Evolutionary conservation across 2,888 invertebrate species (phyloP).

Genomic region (Bruchidius siliquastri): DNA sequence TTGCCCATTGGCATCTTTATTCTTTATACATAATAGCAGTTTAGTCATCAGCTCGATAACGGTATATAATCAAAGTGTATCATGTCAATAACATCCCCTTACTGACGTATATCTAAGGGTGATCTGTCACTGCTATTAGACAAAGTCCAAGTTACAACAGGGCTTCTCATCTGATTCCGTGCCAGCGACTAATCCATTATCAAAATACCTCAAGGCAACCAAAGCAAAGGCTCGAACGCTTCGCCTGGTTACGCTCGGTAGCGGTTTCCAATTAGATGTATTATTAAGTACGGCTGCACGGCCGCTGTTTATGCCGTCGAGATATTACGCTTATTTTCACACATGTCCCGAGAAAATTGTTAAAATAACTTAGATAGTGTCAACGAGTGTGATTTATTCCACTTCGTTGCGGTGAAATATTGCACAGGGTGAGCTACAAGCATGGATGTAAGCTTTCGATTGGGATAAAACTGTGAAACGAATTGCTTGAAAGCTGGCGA

Average conservation of each 20-base stretch:
- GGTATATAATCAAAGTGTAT: no score
- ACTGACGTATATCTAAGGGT: no score
- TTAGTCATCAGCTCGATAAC: no score
- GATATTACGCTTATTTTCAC: slow-evolving; percentile 24
- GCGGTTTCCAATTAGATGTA: slow-evolving; percentile 39
- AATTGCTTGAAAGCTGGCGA: neutral
- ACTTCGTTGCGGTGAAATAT: neutral
- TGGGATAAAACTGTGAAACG: neutral
- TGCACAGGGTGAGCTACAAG: neutral
- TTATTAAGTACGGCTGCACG: slow-evolving; percentile 31
- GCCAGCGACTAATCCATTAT: slow-evolving; percentile 15
- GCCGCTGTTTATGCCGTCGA: slow-evolving; percentile 26
- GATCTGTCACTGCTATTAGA: no score
- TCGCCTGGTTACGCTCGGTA: slow-evolving; percentile 19
- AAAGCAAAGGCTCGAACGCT: neutral
- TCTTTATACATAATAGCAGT: no score
- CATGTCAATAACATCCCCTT: no score
- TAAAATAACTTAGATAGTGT: slow-evolving; percentile 18
- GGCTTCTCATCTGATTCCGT: slow-evolving; percentile 11
- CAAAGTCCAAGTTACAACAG: no score
- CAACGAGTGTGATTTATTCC: neutral
- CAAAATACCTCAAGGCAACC: slow-evolving; percentile 16
- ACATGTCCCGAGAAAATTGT: slow-evolving; percentile 18
- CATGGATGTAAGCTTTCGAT: neutral
- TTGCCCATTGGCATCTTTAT: no score